A percentile compares a stretch with the other conserved stretches of the same genome.
Conservation (phyloP, 2,888 invertebrate genomes). For the Temnothorax unifasciatus region DNA sequence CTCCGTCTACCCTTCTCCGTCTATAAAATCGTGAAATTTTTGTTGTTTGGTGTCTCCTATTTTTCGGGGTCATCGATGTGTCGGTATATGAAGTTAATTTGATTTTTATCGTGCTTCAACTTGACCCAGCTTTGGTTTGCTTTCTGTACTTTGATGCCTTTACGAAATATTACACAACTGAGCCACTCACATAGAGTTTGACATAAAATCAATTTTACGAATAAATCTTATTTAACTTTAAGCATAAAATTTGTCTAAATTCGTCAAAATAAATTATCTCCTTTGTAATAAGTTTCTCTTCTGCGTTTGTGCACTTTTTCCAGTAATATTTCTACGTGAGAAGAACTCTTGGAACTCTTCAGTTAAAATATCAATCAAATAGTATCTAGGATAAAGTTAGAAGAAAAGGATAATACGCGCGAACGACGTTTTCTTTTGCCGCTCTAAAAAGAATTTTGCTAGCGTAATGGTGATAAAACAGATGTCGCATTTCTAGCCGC, state of each 20-base stretch:
- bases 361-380: slow-evolving; percentile 23
- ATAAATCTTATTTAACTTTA: neutral
- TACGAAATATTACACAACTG: neutral
- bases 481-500: slow-evolving; percentile 55
- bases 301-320: neutral
- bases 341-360: neutral
- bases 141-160: neutral
- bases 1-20: too few species aligned
- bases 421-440: slow-evolving; percentile 33
- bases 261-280: neutral
- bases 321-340: neutral
- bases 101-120: slow-evolving; percentile 82
- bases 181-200: neutral
- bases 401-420: neutral
- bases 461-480: slow-evolving; percentile 54
- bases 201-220: neutral
- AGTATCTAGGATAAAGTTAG: neutral
- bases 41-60: slow-evolving; percentile 65
- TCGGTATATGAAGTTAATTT: slow-evolving; percentile 81
- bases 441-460: slow-evolving; percentile 54
- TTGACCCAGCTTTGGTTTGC: slow-evolving; percentile 32
- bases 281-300: neutral
- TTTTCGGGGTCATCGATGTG: slow-evolving; percentile 76
- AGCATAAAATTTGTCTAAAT: neutral
- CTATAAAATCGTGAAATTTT: slow-evolving; percentile 44